Evolutionary conservation across 2,888 invertebrate species (phyloP), one percentile per base, ranked within the genome.

Genomic region (Slavum lentiscoides): DNA sequence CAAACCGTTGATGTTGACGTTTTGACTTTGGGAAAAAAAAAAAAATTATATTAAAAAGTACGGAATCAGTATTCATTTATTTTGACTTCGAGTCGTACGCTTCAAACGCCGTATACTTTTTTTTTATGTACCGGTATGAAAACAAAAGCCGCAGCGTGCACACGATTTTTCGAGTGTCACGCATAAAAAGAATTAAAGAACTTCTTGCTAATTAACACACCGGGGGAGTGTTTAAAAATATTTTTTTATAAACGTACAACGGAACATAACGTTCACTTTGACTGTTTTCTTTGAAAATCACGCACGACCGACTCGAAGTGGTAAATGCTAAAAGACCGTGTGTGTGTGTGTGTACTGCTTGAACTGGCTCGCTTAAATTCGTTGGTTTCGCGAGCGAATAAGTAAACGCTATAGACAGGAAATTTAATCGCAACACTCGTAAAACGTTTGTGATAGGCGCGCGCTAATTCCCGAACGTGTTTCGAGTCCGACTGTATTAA

Each of bases 1-100:
- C 67, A 69, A 77, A 80, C 77, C 70, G 70, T 55, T 55, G 68
- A 77, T 69, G 77, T 70, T 80, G 70, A 70, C 76, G 69, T 77
- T 77, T 77, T 61, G 61, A 68, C 64, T 66, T 58, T 39, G 17
- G 23, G 43, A 8, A 66, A 21, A 74, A 70, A 73, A 73, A 61
- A 55, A 68, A 68, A 68, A 68, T 53, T 30, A 68, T 68, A 23
- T 17, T 30, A 53, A 55, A 68, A 72, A n/a, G n/a, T n/a, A 61
- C 39, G 5, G 43, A 75, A 59, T 59, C 75, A 11, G 67, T 13
- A 30, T 64, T 74, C 62, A 62, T 39, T 61, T 15, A 2, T 37
- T 66, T 67, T 23, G n/a, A 11, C 6, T 55, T 15, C 17, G 55
- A 64, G 64, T 64, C 30, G 9, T 59, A 67, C 67, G 23, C 66